Evolutionary conservation across 1,140 invertebrate species (phyloP).

Genomic region (Probaryconus sp.): DNA sequence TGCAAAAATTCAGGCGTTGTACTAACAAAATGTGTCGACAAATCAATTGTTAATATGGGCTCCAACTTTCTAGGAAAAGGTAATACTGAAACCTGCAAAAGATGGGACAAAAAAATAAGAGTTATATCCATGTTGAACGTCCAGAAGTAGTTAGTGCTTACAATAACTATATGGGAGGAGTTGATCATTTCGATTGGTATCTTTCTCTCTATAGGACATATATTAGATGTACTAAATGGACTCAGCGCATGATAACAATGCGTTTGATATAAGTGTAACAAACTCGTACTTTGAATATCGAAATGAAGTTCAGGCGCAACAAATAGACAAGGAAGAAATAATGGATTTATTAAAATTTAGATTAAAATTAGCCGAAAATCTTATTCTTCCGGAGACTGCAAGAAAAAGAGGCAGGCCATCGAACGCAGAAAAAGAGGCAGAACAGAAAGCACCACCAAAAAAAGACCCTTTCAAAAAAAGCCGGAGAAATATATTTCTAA

Average conservation of each 20-base stretch:
- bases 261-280: slow-evolving; percentile 56
- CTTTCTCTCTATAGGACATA: slow-evolving; percentile 58
- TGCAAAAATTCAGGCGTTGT: slow-evolving; percentile 65
- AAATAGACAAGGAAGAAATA: too few species aligned
- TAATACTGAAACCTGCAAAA: slow-evolving; percentile 67
- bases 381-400: too few species aligned
- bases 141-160: not conserved
- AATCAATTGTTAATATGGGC: slow-evolving; percentile 69
- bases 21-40: slow-evolving; percentile 73
- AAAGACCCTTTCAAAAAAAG: too few species aligned
- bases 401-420: too few species aligned
- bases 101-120: slow-evolving; percentile 64
- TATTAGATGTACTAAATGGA: slow-evolving; percentile 67
- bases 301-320: too few species aligned
- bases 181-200: slow-evolving; percentile 67
- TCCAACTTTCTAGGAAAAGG: slow-evolving; percentile 75
- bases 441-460: too few species aligned
- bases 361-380: too few species aligned
- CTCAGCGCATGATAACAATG: slow-evolving; percentile 64
- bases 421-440: too few species aligned
- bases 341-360: too few species aligned
- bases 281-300: slow-evolving; percentile 65
- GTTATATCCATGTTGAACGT: slow-evolving; percentile 12
- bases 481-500: too few species aligned
- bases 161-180: slow-evolving; percentile 67